Conservation (phyloP, 2,113 vertebrate genomes). For the Lonchura striata region DNA sequence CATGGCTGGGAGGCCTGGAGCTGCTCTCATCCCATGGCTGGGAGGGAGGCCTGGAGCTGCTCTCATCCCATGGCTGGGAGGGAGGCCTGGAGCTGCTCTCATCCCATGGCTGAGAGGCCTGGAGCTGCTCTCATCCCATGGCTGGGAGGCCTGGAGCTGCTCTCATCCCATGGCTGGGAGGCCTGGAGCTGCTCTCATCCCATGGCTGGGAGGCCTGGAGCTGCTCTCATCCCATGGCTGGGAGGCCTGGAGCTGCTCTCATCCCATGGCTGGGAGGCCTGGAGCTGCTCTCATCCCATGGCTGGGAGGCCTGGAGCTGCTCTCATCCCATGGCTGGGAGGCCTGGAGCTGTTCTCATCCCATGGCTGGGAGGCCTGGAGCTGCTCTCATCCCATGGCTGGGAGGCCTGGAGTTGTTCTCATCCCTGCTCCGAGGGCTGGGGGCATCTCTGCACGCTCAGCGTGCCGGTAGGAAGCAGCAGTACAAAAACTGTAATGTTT, state of each 20-base stretch:
- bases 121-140: background rate
- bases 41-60: background rate
- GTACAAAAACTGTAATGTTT: background rate
- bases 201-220: background rate
- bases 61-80: background rate
- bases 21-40: accelerated
- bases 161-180: background rate
- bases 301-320: background rate
- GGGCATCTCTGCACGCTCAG: background rate
- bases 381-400: background rate
- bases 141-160: background rate
- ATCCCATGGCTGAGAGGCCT: background rate
- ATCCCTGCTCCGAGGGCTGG: background rate
- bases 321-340: background rate
- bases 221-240: accelerated
- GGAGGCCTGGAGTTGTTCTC: background rate
- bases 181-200: background rate
- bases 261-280: background rate
- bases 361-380: background rate
- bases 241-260: background rate
- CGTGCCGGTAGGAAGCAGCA: background rate
- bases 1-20: background rate
- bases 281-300: background rate
- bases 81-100: background rate
- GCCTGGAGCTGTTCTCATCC: background rate